Evolutionary conservation across 1,140 invertebrate species (phyloP).

Genomic region (Brachionus rubens): DNA sequence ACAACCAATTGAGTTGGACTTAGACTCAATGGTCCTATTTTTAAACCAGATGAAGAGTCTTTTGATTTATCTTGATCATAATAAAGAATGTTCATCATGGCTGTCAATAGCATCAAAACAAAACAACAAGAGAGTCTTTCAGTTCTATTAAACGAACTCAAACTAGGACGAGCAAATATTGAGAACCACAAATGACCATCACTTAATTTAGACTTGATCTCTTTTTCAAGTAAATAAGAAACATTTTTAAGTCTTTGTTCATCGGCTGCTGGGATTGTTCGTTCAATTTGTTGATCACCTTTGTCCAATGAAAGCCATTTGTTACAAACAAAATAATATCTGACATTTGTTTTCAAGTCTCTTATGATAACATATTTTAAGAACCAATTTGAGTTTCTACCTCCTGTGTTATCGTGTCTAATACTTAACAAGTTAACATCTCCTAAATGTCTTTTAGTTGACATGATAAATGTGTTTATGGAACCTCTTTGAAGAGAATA

Average conservation of each 20-base stretch:
- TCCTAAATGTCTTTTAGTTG: constrained; percentile 50
- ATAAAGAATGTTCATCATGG: constrained; percentile 66
- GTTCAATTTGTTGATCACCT: constrained; percentile 64
- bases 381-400: constrained; percentile 59
- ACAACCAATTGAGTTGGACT: constrained; percentile 50
- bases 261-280: constrained; percentile 57
- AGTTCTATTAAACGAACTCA: constrained; percentile 56
- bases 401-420: constrained; percentile 61
- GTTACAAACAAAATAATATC: constrained; percentile 63
- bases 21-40: constrained; percentile 61
- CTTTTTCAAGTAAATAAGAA: neutral
- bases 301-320: constrained; percentile 65
- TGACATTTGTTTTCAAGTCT: constrained; percentile 64
- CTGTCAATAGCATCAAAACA: constrained; percentile 62
- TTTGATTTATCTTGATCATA: constrained; percentile 53
- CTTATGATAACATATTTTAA: constrained; percentile 62
- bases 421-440: too few relatives aligned
- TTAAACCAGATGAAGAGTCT: neutral
- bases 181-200: constrained; percentile 66
- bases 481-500: constrained; percentile 60
- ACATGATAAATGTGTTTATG: constrained; percentile 63
- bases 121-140: constrained; percentile 64
- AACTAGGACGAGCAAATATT: constrained; percentile 62
- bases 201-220: neutral
- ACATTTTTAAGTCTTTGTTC: neutral